Evolutionary conservation across 2,888 invertebrate genomes (phyloP).

Genomic region (Cataglyphis cursor): DNA sequence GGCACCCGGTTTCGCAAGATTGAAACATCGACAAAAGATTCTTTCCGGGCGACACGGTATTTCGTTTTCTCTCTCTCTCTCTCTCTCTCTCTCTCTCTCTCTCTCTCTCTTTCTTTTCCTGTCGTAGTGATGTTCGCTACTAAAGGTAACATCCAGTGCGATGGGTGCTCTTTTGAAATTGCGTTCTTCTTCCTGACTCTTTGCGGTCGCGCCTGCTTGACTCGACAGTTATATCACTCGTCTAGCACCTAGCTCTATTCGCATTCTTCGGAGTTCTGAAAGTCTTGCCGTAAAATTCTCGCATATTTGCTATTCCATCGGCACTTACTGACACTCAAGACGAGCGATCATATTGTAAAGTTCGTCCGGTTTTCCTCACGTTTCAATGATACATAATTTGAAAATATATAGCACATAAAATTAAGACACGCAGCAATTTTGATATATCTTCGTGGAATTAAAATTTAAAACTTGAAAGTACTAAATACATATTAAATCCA

Average conservation of each 20-base stretch:
- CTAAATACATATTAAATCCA: background rate
- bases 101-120: background rate
- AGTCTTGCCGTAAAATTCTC: background rate
- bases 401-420: background rate
- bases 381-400: background rate
- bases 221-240: constrained; percentile 59
- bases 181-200: constrained; percentile 52
- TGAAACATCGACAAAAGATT: constrained; percentile 50
- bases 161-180: constrained; percentile 52
- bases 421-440: background rate
- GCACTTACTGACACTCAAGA: background rate
- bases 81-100: background rate
- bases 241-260: constrained; percentile 42
- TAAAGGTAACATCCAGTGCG: background rate
- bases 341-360: background rate
- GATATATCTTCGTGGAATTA: background rate
- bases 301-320: background rate
- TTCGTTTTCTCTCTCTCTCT: constrained; percentile 34
- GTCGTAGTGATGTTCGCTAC: background rate
- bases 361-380: background rate
- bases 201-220: constrained; percentile 31
- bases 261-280: constrained; percentile 41
- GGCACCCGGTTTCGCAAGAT: constrained; percentile 10
- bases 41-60: constrained; percentile 13
- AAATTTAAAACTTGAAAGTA: background rate